A percentile compares a stretch with the other conserved stretches of the same genome.
phyloP scores from a whole-genome alignment of 1,140 invertebrate species.

The Aphis craccivora region DNA sequence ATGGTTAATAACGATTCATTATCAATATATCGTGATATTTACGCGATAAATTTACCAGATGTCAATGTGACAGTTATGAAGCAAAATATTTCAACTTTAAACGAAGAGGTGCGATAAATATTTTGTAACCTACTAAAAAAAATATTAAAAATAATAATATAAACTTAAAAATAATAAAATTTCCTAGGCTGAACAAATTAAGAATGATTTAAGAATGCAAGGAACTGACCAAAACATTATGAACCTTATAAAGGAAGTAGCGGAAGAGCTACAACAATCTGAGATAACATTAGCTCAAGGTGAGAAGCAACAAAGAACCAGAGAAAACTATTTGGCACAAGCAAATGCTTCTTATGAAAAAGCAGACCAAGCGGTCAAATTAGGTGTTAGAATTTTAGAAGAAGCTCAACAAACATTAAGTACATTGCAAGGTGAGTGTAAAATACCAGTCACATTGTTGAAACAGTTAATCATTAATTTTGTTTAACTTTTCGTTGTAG shows the following conservation, averaged over 20 bases:
- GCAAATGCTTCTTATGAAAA: constrained; percentile 75
- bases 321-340: constrained; percentile 74
- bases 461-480: background rate
- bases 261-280: constrained; percentile 67
- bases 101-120: constrained; percentile 67
- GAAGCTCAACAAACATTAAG: constrained; percentile 87
- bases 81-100: constrained; percentile 71
- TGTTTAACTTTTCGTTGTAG: constrained; percentile 65
- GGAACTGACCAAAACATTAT: constrained; percentile 61
- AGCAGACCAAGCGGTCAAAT: constrained; percentile 81
- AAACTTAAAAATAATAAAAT: background rate
- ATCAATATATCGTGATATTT: constrained; percentile 77
- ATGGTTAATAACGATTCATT: constrained; percentile 82
- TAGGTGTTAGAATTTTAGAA: constrained; percentile 83
- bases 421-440: constrained; percentile 76
- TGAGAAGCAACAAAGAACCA: constrained; percentile 69
- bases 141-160: background rate
- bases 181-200: constrained; percentile 61
- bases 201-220: constrained; percentile 61
- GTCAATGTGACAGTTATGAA: constrained; percentile 77
- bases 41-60: constrained; percentile 75
- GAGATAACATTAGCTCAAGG: constrained; percentile 68
- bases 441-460: background rate
- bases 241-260: constrained; percentile 70
- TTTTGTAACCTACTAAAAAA: background rate